Percentiles rank a stretch among this genome's conserved stretches.
Conservation (phyloP, 2,113 vertebrate genomes). For the Poeciliopsis occidentalis region DNA sequence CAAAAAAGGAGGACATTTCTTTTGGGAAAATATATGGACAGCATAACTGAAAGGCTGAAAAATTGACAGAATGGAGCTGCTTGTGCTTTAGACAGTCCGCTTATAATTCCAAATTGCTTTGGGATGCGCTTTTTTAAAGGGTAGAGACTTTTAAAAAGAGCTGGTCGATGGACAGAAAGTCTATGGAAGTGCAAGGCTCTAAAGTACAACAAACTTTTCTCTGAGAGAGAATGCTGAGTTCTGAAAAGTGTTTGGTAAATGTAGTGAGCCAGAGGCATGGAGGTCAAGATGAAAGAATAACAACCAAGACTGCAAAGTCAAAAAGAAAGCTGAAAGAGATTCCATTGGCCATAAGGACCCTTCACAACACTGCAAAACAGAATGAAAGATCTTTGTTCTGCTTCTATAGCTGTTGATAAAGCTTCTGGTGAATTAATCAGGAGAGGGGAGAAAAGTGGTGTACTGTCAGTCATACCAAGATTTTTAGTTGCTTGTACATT, state of each 20-base stretch:
- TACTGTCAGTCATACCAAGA: neutral
- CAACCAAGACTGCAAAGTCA: neutral
- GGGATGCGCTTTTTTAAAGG: neutral
- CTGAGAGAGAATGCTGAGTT: neutral
- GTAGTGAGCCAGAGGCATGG: neutral
- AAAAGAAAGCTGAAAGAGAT: neutral
- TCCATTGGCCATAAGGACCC: neutral
- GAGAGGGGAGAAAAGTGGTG: neutral
- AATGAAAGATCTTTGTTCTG: neutral
- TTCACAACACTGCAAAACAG: neutral
- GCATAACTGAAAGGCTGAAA: neutral
- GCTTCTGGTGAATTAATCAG: neutral
- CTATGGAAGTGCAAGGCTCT: neutral
- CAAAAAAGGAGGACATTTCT: neutral
- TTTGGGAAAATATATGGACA: neutral
- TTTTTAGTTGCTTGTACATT: neutral
- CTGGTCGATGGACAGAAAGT: neutral
- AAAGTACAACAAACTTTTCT: neutral
- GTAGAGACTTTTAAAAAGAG: neutral
- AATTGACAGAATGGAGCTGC: neutral
- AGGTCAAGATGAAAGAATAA: neutral
- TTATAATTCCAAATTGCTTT: neutral
- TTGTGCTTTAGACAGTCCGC: neutral
- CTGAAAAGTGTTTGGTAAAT: neutral
- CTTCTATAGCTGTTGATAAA: neutral